Base-by-base conservation (phyloP, 30 jellyfish, hydroid and myxozoan genomes). In the Calvadosia cruxmelitensis region DNA sequence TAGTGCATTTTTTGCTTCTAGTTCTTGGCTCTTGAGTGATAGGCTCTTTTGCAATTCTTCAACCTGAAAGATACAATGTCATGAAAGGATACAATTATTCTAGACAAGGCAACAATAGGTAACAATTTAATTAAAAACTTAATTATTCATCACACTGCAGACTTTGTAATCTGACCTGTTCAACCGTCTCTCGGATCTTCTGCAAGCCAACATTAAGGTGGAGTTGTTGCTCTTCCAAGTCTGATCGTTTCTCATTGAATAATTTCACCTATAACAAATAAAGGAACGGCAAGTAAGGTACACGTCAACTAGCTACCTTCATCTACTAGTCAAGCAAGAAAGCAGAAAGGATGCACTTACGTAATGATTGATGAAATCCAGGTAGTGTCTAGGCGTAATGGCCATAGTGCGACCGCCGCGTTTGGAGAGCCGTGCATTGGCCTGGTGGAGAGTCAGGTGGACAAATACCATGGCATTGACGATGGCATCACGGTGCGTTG, bases 381-480 rank as follows among this genome's bases (percentile, higher is more conserved):
- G 77, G 71, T 81, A 90, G 42, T 93, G 93, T 64, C 98, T 82
- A 34, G 98, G 98, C 0, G 98, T 90, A 77, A 81, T 72, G 25
- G 98, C 93, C 86, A 90, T 93, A 49, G 94, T 90, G 62, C 91
- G 62, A 63, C 95, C 98, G 65, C 98, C 98, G 72, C 95, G 79
- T 33, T 93, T 74, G 13, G 92, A 75, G 20, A 81, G 78, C 36
- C 86, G 67, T 31, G 89, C 84, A 52, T 80, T 90, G 24, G 95
- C 93, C 68, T 75, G 86, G 61, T 90, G 98, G 70, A 90, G 35
- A 0, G 98, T 81, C 62, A 81, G 98, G 62, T 90, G 98, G 27
- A 90, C 98, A 70, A 76, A 90, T n/a, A 82, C 98, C 98, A 90
- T 90, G 34, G 94, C 98, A 73, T 90, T 90, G 31, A 90, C 98